These are phyloP conservation scores for Papilio polyxenes DNA, from an alignment of 1,140 invertebrate species.

Conservation along the genomic window DNA sequence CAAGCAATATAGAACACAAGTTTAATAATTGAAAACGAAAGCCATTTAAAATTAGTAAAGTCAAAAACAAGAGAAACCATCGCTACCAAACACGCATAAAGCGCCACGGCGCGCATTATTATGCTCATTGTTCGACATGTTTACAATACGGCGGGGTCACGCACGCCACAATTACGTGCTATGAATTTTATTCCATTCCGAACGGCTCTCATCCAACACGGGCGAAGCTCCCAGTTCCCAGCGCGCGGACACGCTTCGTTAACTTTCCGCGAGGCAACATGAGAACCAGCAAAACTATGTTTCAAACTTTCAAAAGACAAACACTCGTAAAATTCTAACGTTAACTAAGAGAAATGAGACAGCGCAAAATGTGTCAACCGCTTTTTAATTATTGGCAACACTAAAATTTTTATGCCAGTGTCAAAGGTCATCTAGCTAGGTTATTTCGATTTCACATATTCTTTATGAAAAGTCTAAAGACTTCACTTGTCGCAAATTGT, in stretches of 20 bases:
- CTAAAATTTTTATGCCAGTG: not conserved
- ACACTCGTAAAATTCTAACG: conserved; percentile 6
- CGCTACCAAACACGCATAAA: conserved; percentile 27
- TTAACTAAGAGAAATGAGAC: conserved; percentile 1
- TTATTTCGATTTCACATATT: not conserved
- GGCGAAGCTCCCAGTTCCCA: conserved; percentile 20
- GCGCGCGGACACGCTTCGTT: conserved; percentile 34
- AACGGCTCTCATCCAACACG: conserved; percentile 20
- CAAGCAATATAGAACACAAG: not conserved
- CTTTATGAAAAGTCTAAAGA: not conserved
- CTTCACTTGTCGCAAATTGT: too few relatives aligned
- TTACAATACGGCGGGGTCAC: conserved; percentile 50
- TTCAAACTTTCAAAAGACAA: conserved; percentile 12
- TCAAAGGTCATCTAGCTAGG: not conserved
- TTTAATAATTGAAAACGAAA: conserved; percentile 30
- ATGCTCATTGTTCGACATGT: conserved; percentile 41
- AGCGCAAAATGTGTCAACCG: not conserved
- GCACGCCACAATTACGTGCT: conserved; percentile 49
- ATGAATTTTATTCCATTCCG: conserved; percentile 50
- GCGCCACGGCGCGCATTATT: conserved; percentile 10
- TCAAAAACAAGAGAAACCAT: conserved; percentile 30
- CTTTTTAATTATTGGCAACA: not conserved
- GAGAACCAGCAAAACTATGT: conserved; percentile 32
- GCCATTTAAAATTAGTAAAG: conserved; percentile 27
- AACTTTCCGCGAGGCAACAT: conserved; percentile 29